Conservation (phyloP, 2,888 invertebrate species). For the Limnephilus auricula region DNA sequence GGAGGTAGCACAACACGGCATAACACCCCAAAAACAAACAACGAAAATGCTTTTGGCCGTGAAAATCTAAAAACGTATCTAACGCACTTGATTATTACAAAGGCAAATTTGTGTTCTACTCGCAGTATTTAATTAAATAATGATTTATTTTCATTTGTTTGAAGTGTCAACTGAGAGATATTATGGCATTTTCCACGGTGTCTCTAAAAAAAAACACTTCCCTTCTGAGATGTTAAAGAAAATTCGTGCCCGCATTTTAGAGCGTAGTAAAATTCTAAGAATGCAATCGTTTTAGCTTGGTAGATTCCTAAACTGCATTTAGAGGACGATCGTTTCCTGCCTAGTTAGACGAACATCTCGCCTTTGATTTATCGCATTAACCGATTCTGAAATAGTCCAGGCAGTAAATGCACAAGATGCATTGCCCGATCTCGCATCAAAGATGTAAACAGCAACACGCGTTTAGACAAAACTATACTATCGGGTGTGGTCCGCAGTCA, state of each 20-base stretch:
- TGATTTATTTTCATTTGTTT: too few species aligned
- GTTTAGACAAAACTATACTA: neutral
- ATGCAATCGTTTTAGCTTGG: slow-evolving; percentile 14
- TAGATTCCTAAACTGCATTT: slow-evolving; percentile 18
- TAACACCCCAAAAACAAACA: too few species aligned
- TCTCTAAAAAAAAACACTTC: neutral
- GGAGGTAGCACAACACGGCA: too few species aligned
- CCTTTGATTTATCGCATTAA: slow-evolving; percentile 15
- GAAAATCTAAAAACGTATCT: too few species aligned
- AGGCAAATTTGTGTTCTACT: too few species aligned
- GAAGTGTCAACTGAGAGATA: neutral
- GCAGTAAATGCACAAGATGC: slow-evolving; percentile 14
- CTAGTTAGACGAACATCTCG: neutral
- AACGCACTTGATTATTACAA: too few species aligned
- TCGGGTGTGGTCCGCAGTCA: neutral
- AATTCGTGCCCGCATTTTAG: neutral
- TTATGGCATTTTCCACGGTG: neutral
- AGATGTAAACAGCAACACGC: slow-evolving; percentile 8
- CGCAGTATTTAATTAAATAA: too few species aligned
- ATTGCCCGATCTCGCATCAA: slow-evolving; percentile 6
- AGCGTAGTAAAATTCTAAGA: neutral
- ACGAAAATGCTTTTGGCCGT: too few species aligned
- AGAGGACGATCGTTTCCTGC: slow-evolving; percentile 21
- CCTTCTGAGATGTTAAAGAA: neutral
- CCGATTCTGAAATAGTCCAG: slow-evolving; percentile 15